Percentiles rank a stretch among this genome's conserved stretches.
These are phyloP conservation scores for Tenthredo livida DNA, from an alignment of 2,888 invertebrate species.

Conservation along the genomic window DNA sequence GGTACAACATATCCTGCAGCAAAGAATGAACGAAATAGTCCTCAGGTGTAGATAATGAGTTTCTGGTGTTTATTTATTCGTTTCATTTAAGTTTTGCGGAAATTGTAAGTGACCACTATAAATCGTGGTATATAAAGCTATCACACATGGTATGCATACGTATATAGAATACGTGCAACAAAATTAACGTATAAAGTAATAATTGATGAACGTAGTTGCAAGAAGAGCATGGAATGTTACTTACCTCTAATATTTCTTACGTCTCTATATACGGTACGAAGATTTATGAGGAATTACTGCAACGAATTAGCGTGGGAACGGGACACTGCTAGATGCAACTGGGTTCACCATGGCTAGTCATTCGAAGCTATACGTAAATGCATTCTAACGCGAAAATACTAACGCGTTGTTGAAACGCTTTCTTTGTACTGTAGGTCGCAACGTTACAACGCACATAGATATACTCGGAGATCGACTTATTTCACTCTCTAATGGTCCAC, in stretches of 20 bases:
- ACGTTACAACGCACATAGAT: conserved; percentile 13
- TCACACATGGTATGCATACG: neutral
- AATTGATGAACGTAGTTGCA: neutral
- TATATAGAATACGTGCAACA: neutral
- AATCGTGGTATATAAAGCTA: neutral
- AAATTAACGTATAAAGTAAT: neutral
- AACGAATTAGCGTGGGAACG: conserved; percentile 52
- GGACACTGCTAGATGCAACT: conserved; percentile 10
- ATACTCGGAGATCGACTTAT: neutral
- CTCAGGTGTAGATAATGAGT: conserved; percentile 25
- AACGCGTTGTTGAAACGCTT: conserved; percentile 28
- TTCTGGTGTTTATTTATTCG: neutral
- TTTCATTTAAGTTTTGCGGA: neutral
- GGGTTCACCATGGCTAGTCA: conserved; percentile 18
- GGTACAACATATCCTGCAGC: neutral
- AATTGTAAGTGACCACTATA: conserved; percentile 1
- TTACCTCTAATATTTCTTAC: conserved; percentile 16
- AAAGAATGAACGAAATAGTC: neutral
- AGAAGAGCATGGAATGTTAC: neutral
- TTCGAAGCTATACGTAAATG: conserved; percentile 17
- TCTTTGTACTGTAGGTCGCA: neutral
- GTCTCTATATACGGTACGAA: conserved; percentile 1
- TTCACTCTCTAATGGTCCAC: neutral
- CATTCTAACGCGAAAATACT: conserved; percentile 39
- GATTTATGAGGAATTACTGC: conserved; percentile 41